phyloP scores from a whole-genome alignment of 2,888 invertebrate species.

The Aleiodes alternator region DNA sequence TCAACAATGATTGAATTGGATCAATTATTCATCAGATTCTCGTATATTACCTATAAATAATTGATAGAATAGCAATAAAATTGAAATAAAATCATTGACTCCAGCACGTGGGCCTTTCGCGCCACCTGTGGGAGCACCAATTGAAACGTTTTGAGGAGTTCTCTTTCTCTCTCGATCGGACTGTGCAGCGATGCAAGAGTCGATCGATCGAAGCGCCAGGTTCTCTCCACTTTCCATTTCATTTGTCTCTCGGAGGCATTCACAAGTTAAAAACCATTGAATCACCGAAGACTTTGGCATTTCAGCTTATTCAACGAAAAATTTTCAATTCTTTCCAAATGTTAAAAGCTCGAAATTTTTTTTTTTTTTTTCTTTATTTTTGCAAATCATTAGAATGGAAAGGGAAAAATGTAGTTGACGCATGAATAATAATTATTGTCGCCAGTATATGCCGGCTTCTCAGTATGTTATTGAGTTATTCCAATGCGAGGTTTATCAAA shows the following conservation, averaged over 20 bases:
- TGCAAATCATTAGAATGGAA: neutral
- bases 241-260: neutral
- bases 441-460: constrained; percentile 36
- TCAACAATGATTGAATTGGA: too few species aligned
- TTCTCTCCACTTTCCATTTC: constrained; percentile 43
- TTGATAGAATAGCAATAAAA: constrained; percentile 14
- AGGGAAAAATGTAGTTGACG: constrained; percentile 21
- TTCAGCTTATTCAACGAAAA: neutral
- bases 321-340: neutral
- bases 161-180: constrained; percentile 48
- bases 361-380: too few species aligned
- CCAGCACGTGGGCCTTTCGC: constrained; percentile 53
- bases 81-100: constrained; percentile 14
- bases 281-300: neutral
- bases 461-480: constrained; percentile 69
- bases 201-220: constrained; percentile 28
- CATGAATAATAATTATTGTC: constrained; percentile 71
- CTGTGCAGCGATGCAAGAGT: constrained; percentile 46
- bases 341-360: neutral
- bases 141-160: constrained; percentile 52
- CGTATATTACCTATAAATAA: neutral
- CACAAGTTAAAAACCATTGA: constrained; percentile 11
- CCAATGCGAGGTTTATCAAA: constrained; percentile 74
- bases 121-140: constrained; percentile 58
- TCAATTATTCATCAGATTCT: too few species aligned